Percentiles rank a stretch among this genome's conserved stretches.
Conservation (phyloP, 2,888 invertebrate species). For the Apamea crenata region DNA sequence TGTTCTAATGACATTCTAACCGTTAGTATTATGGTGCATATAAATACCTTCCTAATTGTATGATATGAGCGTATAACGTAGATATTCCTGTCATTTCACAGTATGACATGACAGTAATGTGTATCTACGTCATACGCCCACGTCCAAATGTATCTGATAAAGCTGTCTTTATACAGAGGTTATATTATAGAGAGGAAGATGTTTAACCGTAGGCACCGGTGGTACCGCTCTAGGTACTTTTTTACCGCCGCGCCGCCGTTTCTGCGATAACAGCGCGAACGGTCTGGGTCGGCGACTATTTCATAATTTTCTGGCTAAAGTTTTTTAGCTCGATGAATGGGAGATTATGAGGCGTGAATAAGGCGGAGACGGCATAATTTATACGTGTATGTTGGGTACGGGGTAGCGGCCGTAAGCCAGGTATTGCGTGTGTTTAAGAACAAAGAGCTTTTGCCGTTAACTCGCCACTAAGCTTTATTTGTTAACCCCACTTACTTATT, state of each 20-base stretch:
- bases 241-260: background rate
- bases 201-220: background rate
- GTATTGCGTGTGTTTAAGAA: slow-evolving; percentile 80
- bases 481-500: slow-evolving; percentile 63
- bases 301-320: background rate
- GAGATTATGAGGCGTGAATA: slow-evolving; percentile 50
- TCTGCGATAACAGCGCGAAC: background rate
- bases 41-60: background rate
- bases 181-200: background rate
- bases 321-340: slow-evolving; percentile 42
- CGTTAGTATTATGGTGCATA: background rate
- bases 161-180: background rate
- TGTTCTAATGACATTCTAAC: background rate
- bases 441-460: slow-evolving; percentile 74
- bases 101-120: no score
- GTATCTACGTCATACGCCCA: no score
- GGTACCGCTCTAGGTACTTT: background rate
- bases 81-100: background rate
- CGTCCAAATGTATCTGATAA: background rate
- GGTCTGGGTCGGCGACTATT: background rate
- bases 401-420: slow-evolving; percentile 65
- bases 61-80: background rate
- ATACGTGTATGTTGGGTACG: slow-evolving; percentile 65
- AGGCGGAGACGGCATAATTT: slow-evolving; percentile 76
- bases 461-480: slow-evolving; percentile 62